A percentile compares a stretch with the other conserved stretches of the same genome.
Evolutionary conservation across 2,888 invertebrate genomes (phyloP).

Genomic region (Trileptium ribeirensis): DNA sequence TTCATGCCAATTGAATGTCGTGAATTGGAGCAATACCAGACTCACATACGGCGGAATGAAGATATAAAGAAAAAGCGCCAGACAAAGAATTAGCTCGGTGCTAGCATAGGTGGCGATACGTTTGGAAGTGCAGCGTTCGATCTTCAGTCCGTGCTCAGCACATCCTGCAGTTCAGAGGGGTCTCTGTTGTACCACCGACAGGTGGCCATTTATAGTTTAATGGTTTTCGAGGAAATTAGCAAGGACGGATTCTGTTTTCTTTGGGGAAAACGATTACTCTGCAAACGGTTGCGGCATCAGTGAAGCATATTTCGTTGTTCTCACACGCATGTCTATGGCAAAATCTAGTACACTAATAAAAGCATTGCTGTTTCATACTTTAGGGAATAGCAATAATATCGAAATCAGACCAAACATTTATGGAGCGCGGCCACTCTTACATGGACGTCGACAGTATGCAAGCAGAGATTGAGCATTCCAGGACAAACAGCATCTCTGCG

Average conservation of each 20-base stretch:
- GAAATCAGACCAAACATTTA: constrained; percentile 4
- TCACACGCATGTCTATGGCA: constrained; percentile 1
- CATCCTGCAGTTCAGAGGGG: neutral
- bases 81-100: neutral
- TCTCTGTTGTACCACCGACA: constrained; percentile 20
- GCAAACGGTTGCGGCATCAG: neutral
- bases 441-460: constrained; percentile 21
- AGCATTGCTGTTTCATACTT: neutral
- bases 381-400: neutral
- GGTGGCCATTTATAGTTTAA: constrained; percentile 8
- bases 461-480: constrained; percentile 11
- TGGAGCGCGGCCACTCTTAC: constrained; percentile 16
- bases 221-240: neutral
- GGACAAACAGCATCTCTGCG: neutral
- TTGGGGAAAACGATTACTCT: too few relatives aligned
- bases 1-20: neutral
- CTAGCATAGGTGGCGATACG: neutral
- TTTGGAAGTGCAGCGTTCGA: constrained; percentile 15
- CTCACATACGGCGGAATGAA: neutral
- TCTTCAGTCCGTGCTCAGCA: constrained; percentile 15
- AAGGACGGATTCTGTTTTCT: constrained; percentile 6
- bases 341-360: neutral
- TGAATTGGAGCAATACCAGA: neutral
- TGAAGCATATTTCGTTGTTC: neutral
- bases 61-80: neutral